Base-by-base conservation (phyloP, 2,888 invertebrate genomes). In the Halictus ligatus region DNA sequence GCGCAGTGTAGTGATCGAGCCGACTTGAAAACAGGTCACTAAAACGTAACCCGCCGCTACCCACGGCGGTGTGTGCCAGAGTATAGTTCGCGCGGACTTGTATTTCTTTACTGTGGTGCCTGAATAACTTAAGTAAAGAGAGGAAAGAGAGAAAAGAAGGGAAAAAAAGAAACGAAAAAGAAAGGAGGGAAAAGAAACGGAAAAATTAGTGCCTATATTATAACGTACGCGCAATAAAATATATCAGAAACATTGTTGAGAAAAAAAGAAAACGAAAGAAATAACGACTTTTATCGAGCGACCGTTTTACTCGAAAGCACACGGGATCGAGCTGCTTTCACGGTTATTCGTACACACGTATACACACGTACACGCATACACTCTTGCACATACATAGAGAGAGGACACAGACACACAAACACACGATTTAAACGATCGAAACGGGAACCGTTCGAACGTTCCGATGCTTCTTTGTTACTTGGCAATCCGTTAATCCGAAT, bases 41-140 rank as follows among this genome's bases (percentile, higher is more conserved):
- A 29, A 40, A 48, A 50, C 50, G 78, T 78, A 15, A n/a, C n/a
- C 43, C 46, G 29, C 29, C 58, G 29, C 29, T 40, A 40, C 69
- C n/a, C n/a, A n/a, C n/a, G n/a, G n/a, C n/a, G n/a, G n/a, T n/a
- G n/a, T n/a, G 40, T 71, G 29, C 58, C 25, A 25, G 72, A 25
- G 72, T 46, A 60, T 50, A 67, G 43, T 48, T 15, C 77, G 71
- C 21, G 58, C 54, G 64, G 64, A 29, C 64, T 29, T 29, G 25
- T 58, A 25, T 82, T 82, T 83, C 84, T 78, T 83, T 80, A 81
- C 77, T 80, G 82, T 86, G 93, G 93, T 94, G 94, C 94, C 94
- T 94, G 86, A 82, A 72, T 81, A 80, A 71, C 73, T 67, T 78
- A 92, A 93, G 58, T 75, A 81, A 86, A 87, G 60, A 60, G 64